Percentiles rank a stretch among this genome's conserved stretches.
Conservation (phyloP, 1,140 invertebrate species). For the Steinernema khuongi region DNA sequence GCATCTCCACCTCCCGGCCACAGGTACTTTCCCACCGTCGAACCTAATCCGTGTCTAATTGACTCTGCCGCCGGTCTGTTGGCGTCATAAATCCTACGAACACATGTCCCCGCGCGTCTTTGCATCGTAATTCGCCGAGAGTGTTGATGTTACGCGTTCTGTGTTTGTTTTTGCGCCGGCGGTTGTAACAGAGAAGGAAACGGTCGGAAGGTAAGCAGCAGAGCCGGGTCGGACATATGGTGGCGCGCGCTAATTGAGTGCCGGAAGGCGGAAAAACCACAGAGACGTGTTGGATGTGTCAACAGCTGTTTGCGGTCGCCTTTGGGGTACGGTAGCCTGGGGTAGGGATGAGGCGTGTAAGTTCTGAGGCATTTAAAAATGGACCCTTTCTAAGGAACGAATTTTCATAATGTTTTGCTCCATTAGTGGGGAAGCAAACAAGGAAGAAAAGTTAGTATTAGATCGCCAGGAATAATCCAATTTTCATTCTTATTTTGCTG, state of each 20-base stretch:
- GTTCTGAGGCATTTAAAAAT: too few relatives aligned
- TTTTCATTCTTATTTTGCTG: too few relatives aligned
- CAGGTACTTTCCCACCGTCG: not conserved
- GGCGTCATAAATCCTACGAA: slow-evolving; percentile 3
- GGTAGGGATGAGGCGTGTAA: too few relatives aligned
- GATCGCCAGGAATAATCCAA: too few relatives aligned
- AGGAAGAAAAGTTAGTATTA: too few relatives aligned
- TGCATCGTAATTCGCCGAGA: slow-evolving; percentile 13
- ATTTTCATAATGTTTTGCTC: too few relatives aligned
- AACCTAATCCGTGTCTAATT: slow-evolving; percentile 15
- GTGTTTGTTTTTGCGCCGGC: not conserved
- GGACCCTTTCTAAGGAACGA: too few relatives aligned
- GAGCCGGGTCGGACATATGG: not conserved
- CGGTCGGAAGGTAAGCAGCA: slow-evolving; percentile 13
- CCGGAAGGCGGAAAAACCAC: slow-evolving; percentile 14
- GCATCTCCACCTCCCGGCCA: not conserved
- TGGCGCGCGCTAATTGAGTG: slow-evolving; percentile 7
- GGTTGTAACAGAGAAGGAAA: not conserved
- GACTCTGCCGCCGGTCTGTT: slow-evolving; percentile 16
- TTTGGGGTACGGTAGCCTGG: too few relatives aligned
- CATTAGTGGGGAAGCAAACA: too few relatives aligned
- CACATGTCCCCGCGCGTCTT: not conserved
- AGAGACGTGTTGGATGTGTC: not conserved
- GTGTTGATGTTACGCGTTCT: slow-evolving; percentile 16
- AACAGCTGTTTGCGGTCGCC: slow-evolving; percentile 3